phyloP scores from a whole-genome alignment of 2,797 vertebrate genomes.

The Phoxinus dragarum region DNA sequence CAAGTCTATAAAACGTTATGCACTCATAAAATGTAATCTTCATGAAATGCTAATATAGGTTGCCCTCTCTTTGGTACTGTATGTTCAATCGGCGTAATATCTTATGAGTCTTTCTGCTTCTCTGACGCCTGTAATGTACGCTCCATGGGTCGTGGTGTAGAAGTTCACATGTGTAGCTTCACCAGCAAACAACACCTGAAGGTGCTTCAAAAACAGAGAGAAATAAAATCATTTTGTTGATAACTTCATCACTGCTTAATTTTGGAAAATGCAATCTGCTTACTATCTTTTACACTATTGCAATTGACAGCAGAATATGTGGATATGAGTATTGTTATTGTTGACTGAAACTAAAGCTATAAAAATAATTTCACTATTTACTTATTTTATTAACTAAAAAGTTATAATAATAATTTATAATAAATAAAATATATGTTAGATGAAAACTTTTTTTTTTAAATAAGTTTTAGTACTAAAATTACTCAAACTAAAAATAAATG shows the following conservation, averaged over 20 bases:
- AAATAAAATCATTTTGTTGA: neutral
- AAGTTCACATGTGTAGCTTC: slow-evolving; percentile 72
- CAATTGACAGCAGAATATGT: neutral
- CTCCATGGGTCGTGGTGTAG: slow-evolving; percentile 73
- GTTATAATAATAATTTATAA: neutral
- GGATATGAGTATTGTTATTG: neutral
- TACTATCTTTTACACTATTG: neutral
- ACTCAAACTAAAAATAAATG: no score
- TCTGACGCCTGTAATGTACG: slow-evolving; percentile 66
- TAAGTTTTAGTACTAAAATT: neutral
- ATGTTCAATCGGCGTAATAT: slow-evolving; percentile 51
- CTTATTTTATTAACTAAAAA: neutral
- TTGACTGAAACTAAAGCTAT: neutral
- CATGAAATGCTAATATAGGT: neutral
- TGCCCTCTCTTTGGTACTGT: neutral
- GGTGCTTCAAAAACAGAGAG: slow-evolving; percentile 56
- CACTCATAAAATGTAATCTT: slow-evolving; percentile 10
- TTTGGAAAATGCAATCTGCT: neutral
- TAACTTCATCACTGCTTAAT: neutral
- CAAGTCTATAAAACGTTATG: neutral
- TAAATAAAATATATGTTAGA: neutral
- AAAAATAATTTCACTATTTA: neutral
- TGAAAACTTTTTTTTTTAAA: neutral
- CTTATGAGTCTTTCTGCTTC: slow-evolving; percentile 68
- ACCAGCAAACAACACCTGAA: slow-evolving; percentile 73